phyloP scores from a whole-genome alignment of 1,140 invertebrate genomes.

The Bombus pascuorum region DNA sequence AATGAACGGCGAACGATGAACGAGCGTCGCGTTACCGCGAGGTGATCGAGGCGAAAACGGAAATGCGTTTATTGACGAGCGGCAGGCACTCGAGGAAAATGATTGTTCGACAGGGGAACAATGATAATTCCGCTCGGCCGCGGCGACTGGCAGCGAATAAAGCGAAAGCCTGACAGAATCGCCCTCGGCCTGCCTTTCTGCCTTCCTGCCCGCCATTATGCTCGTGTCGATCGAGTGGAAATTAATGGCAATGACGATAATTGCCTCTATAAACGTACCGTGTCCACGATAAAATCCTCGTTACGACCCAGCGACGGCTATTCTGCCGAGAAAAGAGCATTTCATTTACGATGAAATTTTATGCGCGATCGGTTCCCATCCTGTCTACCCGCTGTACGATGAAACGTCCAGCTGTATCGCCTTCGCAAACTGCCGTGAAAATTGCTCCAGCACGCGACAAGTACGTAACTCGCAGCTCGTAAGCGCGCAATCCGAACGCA shows the following conservation, averaged over 20 bases:
- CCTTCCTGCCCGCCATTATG: slow-evolving; percentile 31
- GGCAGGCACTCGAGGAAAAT: slow-evolving; percentile 52
- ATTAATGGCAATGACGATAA: slow-evolving; percentile 52
- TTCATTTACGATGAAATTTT: slow-evolving; percentile 37
- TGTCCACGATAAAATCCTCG: slow-evolving; percentile 29
- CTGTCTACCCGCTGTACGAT: background rate
- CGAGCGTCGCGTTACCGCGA: slow-evolving; percentile 11
- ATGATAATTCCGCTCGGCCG: slow-evolving; percentile 45
- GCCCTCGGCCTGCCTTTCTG: background rate
- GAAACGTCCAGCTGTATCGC: background rate
- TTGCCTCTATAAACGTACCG: slow-evolving; percentile 43
- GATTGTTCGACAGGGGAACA: slow-evolving; percentile 44
- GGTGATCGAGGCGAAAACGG: slow-evolving; percentile 28
- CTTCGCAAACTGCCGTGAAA: background rate
- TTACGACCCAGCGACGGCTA: slow-evolving; percentile 6
- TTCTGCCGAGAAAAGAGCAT: slow-evolving; percentile 44
- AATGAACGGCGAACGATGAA: slow-evolving; percentile 1
- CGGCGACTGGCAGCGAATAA: slow-evolving; percentile 44
- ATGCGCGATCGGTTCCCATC: slow-evolving; percentile 3
- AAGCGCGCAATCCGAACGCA: background rate
- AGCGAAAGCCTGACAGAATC: slow-evolving; percentile 37
- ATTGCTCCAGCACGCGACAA: background rate
- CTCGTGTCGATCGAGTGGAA: slow-evolving; percentile 44
- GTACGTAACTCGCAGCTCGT: background rate
- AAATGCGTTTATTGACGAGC: slow-evolving; percentile 49